A percentile compares a stretch with the other conserved stretches of the same genome.
Evolutionary conservation across 1,140 invertebrate genomes (phyloP).

Genomic region (Drosophila pachea): DNA sequence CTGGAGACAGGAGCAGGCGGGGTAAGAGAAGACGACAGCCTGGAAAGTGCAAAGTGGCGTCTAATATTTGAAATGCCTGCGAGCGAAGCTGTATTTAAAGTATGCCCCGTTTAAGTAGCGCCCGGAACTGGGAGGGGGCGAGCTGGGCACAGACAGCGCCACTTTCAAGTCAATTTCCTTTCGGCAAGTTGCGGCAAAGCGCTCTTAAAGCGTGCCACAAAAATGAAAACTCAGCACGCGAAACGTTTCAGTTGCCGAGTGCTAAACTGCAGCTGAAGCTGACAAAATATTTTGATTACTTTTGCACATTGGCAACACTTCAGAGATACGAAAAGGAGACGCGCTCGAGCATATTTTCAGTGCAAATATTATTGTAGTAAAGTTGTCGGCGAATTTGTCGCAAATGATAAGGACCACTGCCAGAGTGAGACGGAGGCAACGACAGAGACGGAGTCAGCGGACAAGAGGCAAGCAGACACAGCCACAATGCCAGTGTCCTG

Average conservation of each 20-base stretch:
- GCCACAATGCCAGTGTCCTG: conserved; percentile 16
- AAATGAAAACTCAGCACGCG: conserved; percentile 9
- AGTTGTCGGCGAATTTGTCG: conserved; percentile 59
- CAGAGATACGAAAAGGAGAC: conserved; percentile 14
- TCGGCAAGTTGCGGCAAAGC: conserved; percentile 29
- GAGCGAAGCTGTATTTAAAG: conserved; percentile 22
- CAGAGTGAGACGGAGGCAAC: not conserved
- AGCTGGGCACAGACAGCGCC: not conserved
- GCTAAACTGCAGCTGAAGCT: conserved; percentile 52
- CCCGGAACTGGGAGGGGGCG: not conserved
- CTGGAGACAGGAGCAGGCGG: not conserved
- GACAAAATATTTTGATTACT: conserved; percentile 75
- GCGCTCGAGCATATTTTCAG: conserved; percentile 63
- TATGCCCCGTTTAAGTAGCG: conserved; percentile 33
- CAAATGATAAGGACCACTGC: conserved; percentile 57
- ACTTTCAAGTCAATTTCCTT: conserved; percentile 48
- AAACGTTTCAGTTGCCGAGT: conserved; percentile 1
- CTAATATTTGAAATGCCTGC: conserved; percentile 45
- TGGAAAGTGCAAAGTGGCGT: conserved; percentile 29
- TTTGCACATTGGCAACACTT: conserved; percentile 65
- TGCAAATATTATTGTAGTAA: conserved; percentile 72
- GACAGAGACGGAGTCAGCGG: not conserved
- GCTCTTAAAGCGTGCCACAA: conserved; percentile 37
- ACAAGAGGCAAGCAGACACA: not conserved
- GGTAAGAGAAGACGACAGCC: not conserved